Percentiles rank a stretch among this genome's conserved stretches.
These are phyloP conservation scores for Sarcophaga carnaria DNA, from an alignment of 2,888 invertebrate species.

Conservation along the genomic window DNA sequence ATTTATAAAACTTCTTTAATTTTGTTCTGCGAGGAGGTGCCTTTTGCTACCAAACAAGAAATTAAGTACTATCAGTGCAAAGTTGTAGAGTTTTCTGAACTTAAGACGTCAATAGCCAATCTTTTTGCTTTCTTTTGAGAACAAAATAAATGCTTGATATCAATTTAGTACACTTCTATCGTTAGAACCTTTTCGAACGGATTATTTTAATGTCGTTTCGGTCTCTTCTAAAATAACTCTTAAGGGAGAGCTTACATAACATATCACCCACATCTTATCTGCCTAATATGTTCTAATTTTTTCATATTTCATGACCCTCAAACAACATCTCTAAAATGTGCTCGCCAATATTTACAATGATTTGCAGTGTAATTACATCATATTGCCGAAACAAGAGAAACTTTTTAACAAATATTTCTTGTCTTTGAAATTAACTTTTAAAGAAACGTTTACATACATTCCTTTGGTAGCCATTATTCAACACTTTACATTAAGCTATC, in stretches of 20 bases:
- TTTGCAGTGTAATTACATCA: conserved; percentile 51
- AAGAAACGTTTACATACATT: conserved; percentile 73
- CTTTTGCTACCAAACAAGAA: no score
- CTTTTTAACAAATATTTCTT: conserved; percentile 75
- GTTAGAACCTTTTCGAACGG: no score
- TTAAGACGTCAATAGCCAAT: no score
- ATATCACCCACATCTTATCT: conserved; percentile 77
- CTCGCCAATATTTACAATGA: background rate
- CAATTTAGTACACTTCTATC: no score
- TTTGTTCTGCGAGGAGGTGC: no score
- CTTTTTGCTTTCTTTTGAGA: no score
- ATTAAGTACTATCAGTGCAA: no score
- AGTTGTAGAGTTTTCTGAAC: no score
- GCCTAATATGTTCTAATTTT: conserved; percentile 68
- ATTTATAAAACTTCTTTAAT: no score
- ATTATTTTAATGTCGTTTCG: no score
- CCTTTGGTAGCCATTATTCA: conserved; percentile 75
- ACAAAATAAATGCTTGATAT: conserved; percentile 33
- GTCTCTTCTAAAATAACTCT: no score
- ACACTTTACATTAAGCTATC: conserved; percentile 74
- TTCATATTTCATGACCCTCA: conserved; percentile 78
- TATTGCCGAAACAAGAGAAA: conserved; percentile 74
- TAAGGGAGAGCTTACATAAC: conserved; percentile 66
- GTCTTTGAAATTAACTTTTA: conserved; percentile 69
- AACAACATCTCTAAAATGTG: conserved; percentile 76